Evolutionary conservation across 2,113 vertebrate species (phyloP).

Genomic region (Mustelus asterias): DNA sequence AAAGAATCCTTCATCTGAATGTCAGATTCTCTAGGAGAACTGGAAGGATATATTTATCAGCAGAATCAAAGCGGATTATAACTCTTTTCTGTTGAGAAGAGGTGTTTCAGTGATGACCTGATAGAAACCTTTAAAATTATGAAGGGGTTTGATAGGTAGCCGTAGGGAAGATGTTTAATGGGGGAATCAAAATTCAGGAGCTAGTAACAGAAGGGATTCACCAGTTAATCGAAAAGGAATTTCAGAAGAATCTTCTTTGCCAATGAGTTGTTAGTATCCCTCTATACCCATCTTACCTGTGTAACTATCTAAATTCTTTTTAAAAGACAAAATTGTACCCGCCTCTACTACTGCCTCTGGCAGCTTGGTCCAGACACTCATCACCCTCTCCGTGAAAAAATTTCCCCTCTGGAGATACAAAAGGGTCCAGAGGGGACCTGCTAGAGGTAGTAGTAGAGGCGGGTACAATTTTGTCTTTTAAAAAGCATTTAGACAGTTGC

Average conservation of each 20-base stretch:
- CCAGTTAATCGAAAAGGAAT: neutral
- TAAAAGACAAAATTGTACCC: no score
- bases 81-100: neutral
- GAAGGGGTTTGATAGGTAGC: neutral
- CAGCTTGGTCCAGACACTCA: no score
- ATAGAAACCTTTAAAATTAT: neutral
- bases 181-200: neutral
- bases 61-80: neutral
- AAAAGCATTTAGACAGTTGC: no score
- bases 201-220: neutral
- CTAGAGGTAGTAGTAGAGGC: no score
- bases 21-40: neutral
- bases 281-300: no score
- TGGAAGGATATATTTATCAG: neutral
- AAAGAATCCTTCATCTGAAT: neutral
- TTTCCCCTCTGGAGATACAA: no score
- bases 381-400: no score
- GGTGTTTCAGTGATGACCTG: neutral
- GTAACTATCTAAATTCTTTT: no score
- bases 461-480: no score
- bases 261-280: neutral
- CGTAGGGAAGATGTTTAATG: neutral
- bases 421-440: no score
- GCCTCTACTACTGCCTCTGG: no score
- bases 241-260: neutral